Percentiles rank a stretch among this genome's conserved stretches.
These are phyloP conservation scores for Idaea straminata DNA, from an alignment of 2,888 invertebrate genomes.

Conservation along the genomic window DNA sequence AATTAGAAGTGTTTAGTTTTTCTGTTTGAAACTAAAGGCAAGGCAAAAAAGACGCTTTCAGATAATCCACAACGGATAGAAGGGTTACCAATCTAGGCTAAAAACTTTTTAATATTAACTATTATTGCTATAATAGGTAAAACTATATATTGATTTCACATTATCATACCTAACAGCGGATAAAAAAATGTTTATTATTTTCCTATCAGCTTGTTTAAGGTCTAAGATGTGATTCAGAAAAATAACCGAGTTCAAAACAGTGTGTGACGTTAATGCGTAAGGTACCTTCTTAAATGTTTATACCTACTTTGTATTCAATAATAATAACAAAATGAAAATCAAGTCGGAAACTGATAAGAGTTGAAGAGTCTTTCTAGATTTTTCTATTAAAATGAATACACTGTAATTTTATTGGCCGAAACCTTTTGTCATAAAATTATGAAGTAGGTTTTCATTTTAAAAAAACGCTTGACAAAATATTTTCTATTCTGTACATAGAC, in stretches of 20 bases:
- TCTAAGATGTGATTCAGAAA: background rate
- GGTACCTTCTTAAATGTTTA: background rate
- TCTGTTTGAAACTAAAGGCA: too few relatives aligned
- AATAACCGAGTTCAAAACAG: constrained; percentile 1
- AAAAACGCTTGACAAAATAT: too few relatives aligned
- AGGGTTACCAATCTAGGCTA: too few relatives aligned
- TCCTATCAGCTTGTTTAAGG: background rate
- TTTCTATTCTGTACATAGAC: too few relatives aligned
- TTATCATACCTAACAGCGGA: background rate
- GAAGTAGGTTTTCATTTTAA: too few relatives aligned
- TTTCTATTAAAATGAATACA: background rate
- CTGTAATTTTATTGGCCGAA: background rate
- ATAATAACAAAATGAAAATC: constrained; percentile 11
- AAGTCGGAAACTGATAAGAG: background rate
- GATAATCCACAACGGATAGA: too few relatives aligned
- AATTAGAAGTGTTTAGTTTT: too few relatives aligned
- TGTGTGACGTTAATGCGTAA: background rate
- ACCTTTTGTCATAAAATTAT: background rate
- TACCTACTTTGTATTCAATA: constrained; percentile 9
- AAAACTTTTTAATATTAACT: too few relatives aligned
- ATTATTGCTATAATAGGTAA: background rate
- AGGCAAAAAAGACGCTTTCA: too few relatives aligned
- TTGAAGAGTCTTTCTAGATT: background rate
- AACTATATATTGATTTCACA: background rate
- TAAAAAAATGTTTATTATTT: background rate